A percentile compares a stretch with the other conserved stretches of the same genome.
Conservation (phyloP, 1,140 invertebrate species). For the Drosophila punjabiensis region DNA sequence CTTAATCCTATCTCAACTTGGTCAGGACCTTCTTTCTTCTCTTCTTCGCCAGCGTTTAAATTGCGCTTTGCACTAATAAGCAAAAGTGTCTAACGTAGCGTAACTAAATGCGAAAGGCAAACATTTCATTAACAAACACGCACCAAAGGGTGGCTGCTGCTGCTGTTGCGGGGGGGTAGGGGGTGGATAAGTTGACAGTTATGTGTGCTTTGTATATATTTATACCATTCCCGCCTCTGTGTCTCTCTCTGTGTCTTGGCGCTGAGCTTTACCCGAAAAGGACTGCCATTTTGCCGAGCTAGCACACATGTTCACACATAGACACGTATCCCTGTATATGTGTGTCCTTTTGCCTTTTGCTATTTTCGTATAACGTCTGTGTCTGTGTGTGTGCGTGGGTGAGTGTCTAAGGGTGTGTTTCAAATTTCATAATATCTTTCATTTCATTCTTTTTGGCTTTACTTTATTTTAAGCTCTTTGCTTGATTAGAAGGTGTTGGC, state of each 20-base stretch:
- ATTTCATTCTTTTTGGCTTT: slow-evolving; percentile 80
- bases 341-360: slow-evolving; percentile 48
- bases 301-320: slow-evolving; percentile 32
- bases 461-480: slow-evolving; percentile 83
- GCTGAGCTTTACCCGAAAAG: slow-evolving; percentile 48
- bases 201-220: slow-evolving; percentile 76
- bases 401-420: slow-evolving; percentile 48
- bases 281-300: slow-evolving; percentile 51
- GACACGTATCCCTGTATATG: slow-evolving; percentile 6
- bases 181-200: slow-evolving; percentile 63
- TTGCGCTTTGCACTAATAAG: slow-evolving; percentile 81
- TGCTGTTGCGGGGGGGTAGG: neutral
- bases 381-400: slow-evolving; percentile 29
- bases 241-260: slow-evolving; percentile 13
- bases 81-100: slow-evolving; percentile 83
- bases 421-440: slow-evolving; percentile 84
- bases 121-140: slow-evolving; percentile 83
- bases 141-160: slow-evolving; percentile 34
- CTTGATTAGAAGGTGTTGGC: slow-evolving; percentile 83
- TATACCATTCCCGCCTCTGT: slow-evolving; percentile 28
- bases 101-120: slow-evolving; percentile 81
- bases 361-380: slow-evolving; percentile 43
- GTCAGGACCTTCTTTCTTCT: slow-evolving; percentile 7
- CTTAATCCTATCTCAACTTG: neutral
- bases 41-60: slow-evolving; percentile 62